Percentiles rank a stretch among this genome's conserved stretches.
phyloP scores from a whole-genome alignment of 2,888 invertebrate genomes.

The Branchinecta sandiegonensis region DNA sequence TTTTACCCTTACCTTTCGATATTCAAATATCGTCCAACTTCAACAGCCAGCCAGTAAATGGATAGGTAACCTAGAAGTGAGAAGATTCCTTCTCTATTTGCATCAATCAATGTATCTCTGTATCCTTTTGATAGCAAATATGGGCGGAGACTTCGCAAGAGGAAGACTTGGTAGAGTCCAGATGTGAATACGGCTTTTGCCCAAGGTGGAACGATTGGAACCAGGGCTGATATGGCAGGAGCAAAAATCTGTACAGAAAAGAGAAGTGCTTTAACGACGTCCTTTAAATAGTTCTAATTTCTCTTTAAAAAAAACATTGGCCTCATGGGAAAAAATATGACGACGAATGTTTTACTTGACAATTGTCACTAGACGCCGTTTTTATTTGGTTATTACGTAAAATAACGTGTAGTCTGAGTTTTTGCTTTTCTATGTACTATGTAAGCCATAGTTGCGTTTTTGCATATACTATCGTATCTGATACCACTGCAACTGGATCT shows the following conservation, averaged over 20 bases:
- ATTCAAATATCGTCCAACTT: slow-evolving; percentile 44
- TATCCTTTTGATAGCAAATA: slow-evolving; percentile 50
- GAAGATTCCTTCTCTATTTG: slow-evolving; percentile 81
- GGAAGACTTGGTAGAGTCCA: slow-evolving; percentile 48
- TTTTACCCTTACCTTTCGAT: slow-evolving; percentile 30
- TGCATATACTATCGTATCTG: too few species aligned
- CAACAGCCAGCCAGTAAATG: slow-evolving; percentile 59
- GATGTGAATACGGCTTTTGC: slow-evolving; percentile 43
- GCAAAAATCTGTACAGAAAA: slow-evolving; percentile 41
- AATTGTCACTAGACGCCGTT: too few species aligned
- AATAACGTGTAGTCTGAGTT: too few species aligned
- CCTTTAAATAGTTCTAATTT: background rate
- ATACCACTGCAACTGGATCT: too few species aligned
- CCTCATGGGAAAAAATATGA: too few species aligned
- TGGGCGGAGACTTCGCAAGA: slow-evolving; percentile 47
- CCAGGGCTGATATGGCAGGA: slow-evolving; percentile 43
- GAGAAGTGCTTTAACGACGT: background rate
- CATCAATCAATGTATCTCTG: slow-evolving; percentile 49
- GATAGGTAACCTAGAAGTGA: slow-evolving; percentile 72
- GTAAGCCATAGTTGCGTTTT: too few species aligned
- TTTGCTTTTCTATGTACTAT: too few species aligned
- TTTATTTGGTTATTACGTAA: too few species aligned
- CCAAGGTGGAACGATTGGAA: slow-evolving; percentile 41
- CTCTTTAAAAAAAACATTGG: background rate
- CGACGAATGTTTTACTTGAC: too few species aligned